phyloP scores from a whole-genome alignment of 2,797 vertebrate species.

The Clarias fuscus region DNA sequence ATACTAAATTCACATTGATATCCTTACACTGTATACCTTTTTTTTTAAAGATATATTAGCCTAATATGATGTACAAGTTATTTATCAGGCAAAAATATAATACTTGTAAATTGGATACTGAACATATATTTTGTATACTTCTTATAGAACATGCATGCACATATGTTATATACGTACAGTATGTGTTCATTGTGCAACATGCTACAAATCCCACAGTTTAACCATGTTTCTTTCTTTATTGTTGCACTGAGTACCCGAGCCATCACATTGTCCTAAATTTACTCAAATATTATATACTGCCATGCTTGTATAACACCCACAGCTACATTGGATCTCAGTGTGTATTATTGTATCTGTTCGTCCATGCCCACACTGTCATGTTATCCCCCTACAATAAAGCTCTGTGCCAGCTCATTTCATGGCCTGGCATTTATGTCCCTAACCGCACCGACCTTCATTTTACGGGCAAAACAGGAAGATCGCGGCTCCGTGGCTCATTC shows the following conservation, averaged over 20 bases:
- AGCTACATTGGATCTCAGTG: constrained; percentile 1
- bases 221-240: neutral
- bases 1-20: too few relatives aligned
- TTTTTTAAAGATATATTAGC: too few relatives aligned
- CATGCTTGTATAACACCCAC: constrained; percentile 1
- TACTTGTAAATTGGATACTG: neutral
- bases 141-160: too few relatives aligned
- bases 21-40: too few relatives aligned
- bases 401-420: constrained; percentile 60
- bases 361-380: constrained; percentile 57
- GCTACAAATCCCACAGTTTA: neutral
- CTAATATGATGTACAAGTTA: too few relatives aligned
- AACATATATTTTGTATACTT: neutral
- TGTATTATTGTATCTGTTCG: constrained; percentile 44
- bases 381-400: constrained; percentile 55
- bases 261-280: neutral
- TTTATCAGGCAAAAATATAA: neutral
- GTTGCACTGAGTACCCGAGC: neutral
- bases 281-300: neutral
- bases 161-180: neutral
- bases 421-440: constrained; percentile 58
- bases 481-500: constrained; percentile 70
- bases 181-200: neutral
- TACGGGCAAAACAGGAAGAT: constrained; percentile 73
- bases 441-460: constrained; percentile 65